These are phyloP conservation scores for Chloroceryle inda DNA, from an alignment of 2,797 vertebrate genomes.

Conservation along the genomic window DNA sequence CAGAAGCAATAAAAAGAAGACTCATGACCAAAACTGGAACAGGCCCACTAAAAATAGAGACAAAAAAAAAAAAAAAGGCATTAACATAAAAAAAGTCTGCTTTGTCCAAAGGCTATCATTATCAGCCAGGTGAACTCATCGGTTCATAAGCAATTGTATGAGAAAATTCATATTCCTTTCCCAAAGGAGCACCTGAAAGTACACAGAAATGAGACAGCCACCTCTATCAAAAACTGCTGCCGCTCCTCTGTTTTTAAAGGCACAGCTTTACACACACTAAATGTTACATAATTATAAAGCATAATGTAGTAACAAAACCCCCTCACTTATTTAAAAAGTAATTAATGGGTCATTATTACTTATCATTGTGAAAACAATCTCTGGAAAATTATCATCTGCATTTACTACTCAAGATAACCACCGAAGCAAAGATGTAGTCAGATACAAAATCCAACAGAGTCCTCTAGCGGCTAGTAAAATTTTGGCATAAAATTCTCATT, in stretches of 20 bases:
- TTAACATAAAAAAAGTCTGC: slow-evolving; percentile 33
- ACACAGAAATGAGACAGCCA: neutral
- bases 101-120: neutral
- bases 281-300: neutral
- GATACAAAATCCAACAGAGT: slow-evolving; percentile 45
- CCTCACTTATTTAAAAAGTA: neutral
- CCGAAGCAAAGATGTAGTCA: neutral
- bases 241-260: neutral
- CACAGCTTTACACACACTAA: neutral
- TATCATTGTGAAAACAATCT: neutral
- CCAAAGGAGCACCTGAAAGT: neutral
- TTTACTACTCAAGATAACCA: neutral
- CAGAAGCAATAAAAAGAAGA: slow-evolving; percentile 98
- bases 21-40: slow-evolving; percentile 99
- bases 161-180: neutral
- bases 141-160: neutral
- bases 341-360: neutral
- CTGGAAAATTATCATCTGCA: neutral
- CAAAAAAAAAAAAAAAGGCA: neutral
- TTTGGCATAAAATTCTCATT: slow-evolving; percentile 11
- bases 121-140: neutral
- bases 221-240: neutral
- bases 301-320: fast-evolving
- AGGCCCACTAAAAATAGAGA: slow-evolving; percentile 88
- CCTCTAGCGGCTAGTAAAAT: slow-evolving; percentile 64